Conservation (phyloP, 2,113 vertebrate species). For the Lethenteron reissneri region DNA sequence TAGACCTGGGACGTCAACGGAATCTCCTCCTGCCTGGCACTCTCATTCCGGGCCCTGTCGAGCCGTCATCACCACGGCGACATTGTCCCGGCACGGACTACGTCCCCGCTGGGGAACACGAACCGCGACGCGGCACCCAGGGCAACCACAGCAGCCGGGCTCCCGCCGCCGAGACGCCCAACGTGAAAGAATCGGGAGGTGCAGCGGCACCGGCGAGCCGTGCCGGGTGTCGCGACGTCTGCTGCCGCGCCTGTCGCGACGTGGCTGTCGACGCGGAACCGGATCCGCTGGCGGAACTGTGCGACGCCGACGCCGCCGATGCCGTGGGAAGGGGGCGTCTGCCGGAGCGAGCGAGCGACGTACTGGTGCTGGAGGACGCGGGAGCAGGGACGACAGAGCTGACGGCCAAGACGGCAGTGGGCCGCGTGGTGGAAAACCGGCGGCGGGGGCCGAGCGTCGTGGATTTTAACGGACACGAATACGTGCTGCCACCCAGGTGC, state of each 20-base stretch:
- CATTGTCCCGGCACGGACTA: no score
- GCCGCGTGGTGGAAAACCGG: conserved; percentile 36
- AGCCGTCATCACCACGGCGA: no score
- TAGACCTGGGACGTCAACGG: no score
- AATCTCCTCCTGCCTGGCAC: no score
- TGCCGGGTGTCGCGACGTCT: no score
- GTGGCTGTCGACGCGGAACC: conserved; percentile 12
- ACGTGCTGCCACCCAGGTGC: conserved; percentile 47
- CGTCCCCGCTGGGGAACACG: no score
- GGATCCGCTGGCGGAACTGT: conserved; percentile 37
- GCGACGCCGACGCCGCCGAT: conserved; percentile 26
- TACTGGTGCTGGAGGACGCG: conserved; percentile 16
- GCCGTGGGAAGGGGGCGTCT: conserved; percentile 44
- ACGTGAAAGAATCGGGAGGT: conserved; percentile 7
- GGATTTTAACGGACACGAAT: conserved; percentile 50
- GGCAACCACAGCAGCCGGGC: conserved; percentile 15
- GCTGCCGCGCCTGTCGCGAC: no score
- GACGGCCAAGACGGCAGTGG: conserved; percentile 37
- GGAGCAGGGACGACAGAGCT: conserved; percentile 14
- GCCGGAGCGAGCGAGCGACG: conserved; percentile 17
- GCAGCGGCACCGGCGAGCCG: no score
- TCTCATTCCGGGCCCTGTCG: no score
- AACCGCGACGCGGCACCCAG: no score
- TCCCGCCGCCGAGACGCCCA: conserved; percentile 20
- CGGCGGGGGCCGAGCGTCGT: conserved; percentile 23